phyloP scores from a whole-genome alignment of 2,113 vertebrate species.

The Cyphomyrus discorhynchus region DNA sequence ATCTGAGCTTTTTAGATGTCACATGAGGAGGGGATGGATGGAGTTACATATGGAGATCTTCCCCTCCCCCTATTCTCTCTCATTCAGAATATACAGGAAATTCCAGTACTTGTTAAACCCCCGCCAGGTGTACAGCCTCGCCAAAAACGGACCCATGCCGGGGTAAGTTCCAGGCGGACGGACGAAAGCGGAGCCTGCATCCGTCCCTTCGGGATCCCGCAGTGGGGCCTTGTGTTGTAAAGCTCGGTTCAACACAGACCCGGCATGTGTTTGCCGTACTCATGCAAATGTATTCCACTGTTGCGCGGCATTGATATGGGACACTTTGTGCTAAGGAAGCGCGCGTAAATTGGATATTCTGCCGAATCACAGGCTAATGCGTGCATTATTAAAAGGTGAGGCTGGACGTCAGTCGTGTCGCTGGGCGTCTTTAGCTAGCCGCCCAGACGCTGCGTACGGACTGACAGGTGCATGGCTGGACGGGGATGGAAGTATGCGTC shows the following conservation, averaged over 20 bases:
- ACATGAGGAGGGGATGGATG: background rate
- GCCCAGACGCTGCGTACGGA: background rate
- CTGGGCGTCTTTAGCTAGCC: background rate
- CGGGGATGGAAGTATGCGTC: conserved; percentile 8
- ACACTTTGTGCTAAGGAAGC: conserved; percentile 48
- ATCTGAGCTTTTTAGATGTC: background rate
- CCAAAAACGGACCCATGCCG: conserved; percentile 83
- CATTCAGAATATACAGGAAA: conserved; percentile 83
- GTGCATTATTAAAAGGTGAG: conserved; percentile 50
- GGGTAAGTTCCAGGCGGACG: conserved; percentile 65
- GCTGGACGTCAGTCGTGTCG: conserved; percentile 36
- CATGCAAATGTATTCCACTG: conserved; percentile 26
- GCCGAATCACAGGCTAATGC: conserved; percentile 19
- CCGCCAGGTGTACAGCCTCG: conserved; percentile 87
- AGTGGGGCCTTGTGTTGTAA: background rate
- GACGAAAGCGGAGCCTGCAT: background rate
- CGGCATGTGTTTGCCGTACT: conserved; percentile 36
- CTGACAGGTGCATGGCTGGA: conserved; percentile 29
- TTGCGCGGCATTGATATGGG: conserved; percentile 42
- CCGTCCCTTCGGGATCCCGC: background rate
- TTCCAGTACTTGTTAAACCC: conserved; percentile 92
- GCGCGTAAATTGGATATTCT: conserved; percentile 26
- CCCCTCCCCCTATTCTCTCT: conserved; percentile 26
- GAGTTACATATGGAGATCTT: background rate
- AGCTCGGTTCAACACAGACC: background rate